Evolutionary conservation across 2,113 vertebrate genomes (phyloP).

Genomic region (Eleginops maclovinus): DNA sequence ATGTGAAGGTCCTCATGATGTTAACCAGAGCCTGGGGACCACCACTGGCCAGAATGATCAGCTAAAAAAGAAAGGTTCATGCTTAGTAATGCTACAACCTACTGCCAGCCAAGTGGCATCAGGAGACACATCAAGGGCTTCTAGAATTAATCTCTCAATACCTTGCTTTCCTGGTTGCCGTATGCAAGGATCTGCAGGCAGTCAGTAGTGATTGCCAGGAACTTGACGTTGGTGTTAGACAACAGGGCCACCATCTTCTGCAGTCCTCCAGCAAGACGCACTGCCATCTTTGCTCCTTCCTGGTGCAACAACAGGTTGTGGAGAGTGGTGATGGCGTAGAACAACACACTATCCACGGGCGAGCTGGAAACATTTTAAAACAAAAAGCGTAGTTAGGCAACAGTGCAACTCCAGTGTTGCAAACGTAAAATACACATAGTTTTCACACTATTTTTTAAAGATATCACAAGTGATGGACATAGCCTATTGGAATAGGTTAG

Average conservation of each 20-base stretch:
- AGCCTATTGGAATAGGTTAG: not conserved
- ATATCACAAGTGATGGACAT: not conserved
- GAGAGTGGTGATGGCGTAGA: slow-evolving; percentile 98
- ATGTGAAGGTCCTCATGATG: slow-evolving; percentile 99
- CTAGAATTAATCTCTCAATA: slow-evolving; percentile 60
- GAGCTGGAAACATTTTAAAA: slow-evolving; percentile 82
- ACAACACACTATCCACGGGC: slow-evolving; percentile 96
- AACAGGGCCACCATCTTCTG: slow-evolving; percentile 99
- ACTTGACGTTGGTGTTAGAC: slow-evolving; percentile 98
- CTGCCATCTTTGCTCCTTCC: slow-evolving; percentile 99
- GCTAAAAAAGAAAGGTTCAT: slow-evolving; percentile 74
- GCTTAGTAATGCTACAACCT: slow-evolving; percentile 5
- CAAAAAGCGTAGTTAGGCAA: not conserved
- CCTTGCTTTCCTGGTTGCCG: slow-evolving; percentile 99
- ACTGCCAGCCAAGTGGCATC: not conserved
- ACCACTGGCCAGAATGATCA: slow-evolving; percentile 98
- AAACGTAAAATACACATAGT: not conserved
- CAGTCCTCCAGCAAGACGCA: slow-evolving; percentile 95
- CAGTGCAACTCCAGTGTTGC: not conserved
- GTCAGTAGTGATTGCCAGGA: slow-evolving; percentile 98
- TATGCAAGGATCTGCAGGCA: slow-evolving; percentile 99
- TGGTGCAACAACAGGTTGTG: slow-evolving; percentile 98
- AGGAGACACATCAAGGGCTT: not conserved
- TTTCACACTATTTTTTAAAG: not conserved
- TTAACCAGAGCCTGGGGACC: slow-evolving; percentile 98